Percentiles rank a stretch among this genome's conserved stretches.
Evolutionary conservation across 2,113 vertebrate genomes (phyloP).

Genomic region (Peromyscus californicus): DNA sequence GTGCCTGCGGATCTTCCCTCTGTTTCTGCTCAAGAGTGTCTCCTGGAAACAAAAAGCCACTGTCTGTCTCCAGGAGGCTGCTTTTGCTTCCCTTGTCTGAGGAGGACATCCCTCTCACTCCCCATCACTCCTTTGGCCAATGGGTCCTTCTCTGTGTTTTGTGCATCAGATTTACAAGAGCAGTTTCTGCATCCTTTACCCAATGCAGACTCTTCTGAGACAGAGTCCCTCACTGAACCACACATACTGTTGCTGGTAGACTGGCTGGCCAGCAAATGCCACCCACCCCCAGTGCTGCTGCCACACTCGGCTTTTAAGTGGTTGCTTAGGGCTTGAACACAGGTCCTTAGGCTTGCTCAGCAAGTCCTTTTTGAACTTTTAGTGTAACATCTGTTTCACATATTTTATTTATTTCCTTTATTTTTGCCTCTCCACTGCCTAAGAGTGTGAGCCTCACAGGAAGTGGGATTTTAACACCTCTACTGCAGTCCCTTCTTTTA

Average conservation of each 20-base stretch:
- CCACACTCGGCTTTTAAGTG: not conserved
- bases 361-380: not conserved
- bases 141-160: not conserved
- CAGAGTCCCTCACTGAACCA: too few relatives aligned
- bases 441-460: not conserved
- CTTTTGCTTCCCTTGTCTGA: not conserved
- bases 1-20: accelerated
- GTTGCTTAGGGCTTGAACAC: not conserved
- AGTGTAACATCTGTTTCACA: not conserved
- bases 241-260: not conserved
- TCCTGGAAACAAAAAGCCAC: not conserved
- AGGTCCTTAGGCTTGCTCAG: not conserved
- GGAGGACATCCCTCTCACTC: not conserved
- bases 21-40: not conserved
- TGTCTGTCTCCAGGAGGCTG: not conserved
- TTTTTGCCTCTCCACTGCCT: not conserved
- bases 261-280: not conserved
- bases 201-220: not conserved
- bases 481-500: not conserved
- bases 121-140: not conserved
- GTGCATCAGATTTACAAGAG: not conserved
- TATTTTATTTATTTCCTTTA: not conserved
- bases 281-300: not conserved
- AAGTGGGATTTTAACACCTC: not conserved
- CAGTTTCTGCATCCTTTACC: not conserved